These are phyloP conservation scores for Cynopterus sphinx DNA, from an alignment of 2,797 vertebrate species.

Conservation along the genomic window DNA sequence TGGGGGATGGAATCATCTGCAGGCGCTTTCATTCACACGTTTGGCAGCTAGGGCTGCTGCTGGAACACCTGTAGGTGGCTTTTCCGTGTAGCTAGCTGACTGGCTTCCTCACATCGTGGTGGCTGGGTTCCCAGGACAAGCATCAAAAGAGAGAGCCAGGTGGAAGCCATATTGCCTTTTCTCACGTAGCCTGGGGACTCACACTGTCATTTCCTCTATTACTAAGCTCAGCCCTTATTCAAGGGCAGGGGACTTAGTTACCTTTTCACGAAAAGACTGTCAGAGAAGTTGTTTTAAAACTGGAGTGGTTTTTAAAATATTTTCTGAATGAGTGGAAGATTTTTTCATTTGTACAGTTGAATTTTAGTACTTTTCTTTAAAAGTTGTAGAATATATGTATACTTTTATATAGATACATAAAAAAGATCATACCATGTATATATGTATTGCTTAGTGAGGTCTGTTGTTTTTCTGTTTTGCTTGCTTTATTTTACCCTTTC, in stretches of 20 bases:
- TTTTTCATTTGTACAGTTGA: not conserved
- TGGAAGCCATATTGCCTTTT: not conserved
- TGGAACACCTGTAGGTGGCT: not conserved
- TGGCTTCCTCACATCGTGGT: not conserved
- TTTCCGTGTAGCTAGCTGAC: not conserved
- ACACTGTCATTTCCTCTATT: not conserved
- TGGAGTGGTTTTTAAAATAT: not conserved
- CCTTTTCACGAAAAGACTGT: not conserved
- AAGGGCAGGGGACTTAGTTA: not conserved
- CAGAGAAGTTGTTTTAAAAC: not conserved
- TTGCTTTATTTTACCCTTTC: not conserved
- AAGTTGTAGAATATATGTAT: not conserved
- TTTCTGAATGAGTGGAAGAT: not conserved
- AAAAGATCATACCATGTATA: not conserved
- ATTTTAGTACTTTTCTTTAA: constrained; percentile 9
- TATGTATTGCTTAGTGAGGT: not conserved
- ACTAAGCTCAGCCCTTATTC: not conserved
- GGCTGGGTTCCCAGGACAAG: not conserved
- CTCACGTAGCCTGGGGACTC: not conserved
- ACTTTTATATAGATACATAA: not conserved
- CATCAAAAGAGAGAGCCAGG: not conserved
- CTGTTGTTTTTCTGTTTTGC: not conserved
- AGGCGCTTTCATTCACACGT: not conserved
- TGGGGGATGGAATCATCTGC: not conserved
- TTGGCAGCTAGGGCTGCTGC: not conserved